These are phyloP conservation scores for Tetraodon nigroviridis DNA, from an alignment of 2,113 vertebrate species.

Conservation along the genomic window DNA sequence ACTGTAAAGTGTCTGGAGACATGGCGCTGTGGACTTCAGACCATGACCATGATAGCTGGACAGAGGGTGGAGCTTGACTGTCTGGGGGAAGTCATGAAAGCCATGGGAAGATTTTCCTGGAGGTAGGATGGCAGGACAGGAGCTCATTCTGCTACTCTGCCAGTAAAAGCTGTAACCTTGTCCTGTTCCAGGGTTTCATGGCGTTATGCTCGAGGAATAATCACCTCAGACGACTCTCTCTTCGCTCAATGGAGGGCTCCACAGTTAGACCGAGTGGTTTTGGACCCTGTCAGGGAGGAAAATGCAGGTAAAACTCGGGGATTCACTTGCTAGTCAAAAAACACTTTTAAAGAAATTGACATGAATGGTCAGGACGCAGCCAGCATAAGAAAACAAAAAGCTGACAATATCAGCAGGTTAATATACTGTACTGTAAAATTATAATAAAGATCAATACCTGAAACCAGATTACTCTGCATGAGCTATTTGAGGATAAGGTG, in stretches of 20 bases:
- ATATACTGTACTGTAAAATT: no score
- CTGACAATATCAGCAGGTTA: no score
- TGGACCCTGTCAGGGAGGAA: slow-evolving; percentile 70
- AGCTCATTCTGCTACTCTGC: not conserved
- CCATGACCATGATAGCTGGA: slow-evolving; percentile 64
- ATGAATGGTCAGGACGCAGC: no score
- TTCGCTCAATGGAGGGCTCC: slow-evolving; percentile 64
- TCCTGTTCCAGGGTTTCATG: slow-evolving; percentile 67
- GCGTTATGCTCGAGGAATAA: slow-evolving; percentile 76
- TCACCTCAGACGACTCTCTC: slow-evolving; percentile 76
- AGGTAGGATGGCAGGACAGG: slow-evolving; percentile 34
- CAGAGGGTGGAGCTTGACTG: slow-evolving; percentile 73
- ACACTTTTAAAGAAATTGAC: no score
- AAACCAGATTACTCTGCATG: no score
- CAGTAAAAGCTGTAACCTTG: no score
- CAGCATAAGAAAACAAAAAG: no score
- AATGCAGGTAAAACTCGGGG: slow-evolving; percentile 70
- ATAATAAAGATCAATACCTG: no score
- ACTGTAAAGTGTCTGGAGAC: slow-evolving; percentile 66
- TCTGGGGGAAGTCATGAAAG: slow-evolving; percentile 55
- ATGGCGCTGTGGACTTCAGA: slow-evolving; percentile 80
- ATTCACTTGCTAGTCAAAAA: slow-evolving; percentile 43
- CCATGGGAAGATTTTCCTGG: slow-evolving; percentile 59
- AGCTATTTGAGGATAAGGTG: no score
- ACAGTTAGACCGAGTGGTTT: slow-evolving; percentile 43